Evolutionary conservation across 2,888 invertebrate genomes (phyloP), one percentile per base, ranked within the genome.

Genomic region (Tuta absoluta): DNA sequence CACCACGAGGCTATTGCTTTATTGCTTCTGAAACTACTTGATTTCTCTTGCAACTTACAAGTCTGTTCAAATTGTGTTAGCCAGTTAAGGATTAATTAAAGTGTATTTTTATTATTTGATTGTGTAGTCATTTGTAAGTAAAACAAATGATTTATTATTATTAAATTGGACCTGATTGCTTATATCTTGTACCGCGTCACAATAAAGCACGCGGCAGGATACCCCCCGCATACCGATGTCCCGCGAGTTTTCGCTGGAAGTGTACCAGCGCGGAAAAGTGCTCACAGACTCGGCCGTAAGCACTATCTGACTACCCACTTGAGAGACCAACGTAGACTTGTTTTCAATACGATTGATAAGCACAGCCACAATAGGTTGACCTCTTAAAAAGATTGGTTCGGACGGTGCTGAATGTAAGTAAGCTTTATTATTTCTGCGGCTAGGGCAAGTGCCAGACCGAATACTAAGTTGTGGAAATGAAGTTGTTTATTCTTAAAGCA

Each of bases 161-260:
- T 2, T 2, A 28, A 28, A 28, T 10, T 33, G 33, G 33, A 8
- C 33, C 33, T 33, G 1, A 8, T 33, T 33, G 33, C 10, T 10
- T 10, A 17, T 66, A 19, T 38, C 67, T 77, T 75, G 64, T 5
- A 53, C 69, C 71, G 68, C 63, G 72, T 72, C 59, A 74, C 75
- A 83, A 82, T 82, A 79, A 77, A 79, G 74, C 77, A 81, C 78
- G 78, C 75, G 72, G 73, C 63, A 73, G 75, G 76, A 78, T 78
- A 76, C 72, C 75, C 76, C 73, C 69, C 74, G 73, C 82, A 81
- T 83, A 78, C 84, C 84, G 69, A 80, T 78, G 79, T 77, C 73
- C 72, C 69, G 66, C 69, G 69, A 70, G 72, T 75, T 76, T 72
- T 74, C 72, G 75, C 71, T 67, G 67, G 71, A 72, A 75, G 57